A percentile compares a stretch with the other conserved stretches of the same genome.
Evolutionary conservation across 1,140 invertebrate species (phyloP).

Genomic region (Hestina assimilis): DNA sequence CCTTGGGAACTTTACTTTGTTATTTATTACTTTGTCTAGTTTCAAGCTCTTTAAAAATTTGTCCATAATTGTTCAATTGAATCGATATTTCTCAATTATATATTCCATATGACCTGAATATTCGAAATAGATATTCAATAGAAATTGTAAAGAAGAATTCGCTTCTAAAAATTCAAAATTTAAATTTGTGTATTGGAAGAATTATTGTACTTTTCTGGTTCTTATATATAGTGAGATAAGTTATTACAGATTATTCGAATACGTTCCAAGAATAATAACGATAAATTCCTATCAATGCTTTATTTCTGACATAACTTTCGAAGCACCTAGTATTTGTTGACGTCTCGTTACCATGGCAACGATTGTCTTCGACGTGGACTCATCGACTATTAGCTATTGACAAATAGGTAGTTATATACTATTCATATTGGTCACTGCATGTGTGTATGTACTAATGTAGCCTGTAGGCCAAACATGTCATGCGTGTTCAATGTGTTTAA

Average conservation of each 20-base stretch:
- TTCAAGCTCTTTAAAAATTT: too few species aligned
- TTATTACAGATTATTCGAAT: background rate
- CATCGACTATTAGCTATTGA: conserved; percentile 69
- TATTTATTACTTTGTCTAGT: too few species aligned
- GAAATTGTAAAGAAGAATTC: too few species aligned
- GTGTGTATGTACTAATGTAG: conserved; percentile 47
- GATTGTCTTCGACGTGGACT: conserved; percentile 63
- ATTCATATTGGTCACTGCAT: conserved; percentile 38
- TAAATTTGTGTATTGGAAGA: too few species aligned
- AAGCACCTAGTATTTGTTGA: conserved; percentile 56
- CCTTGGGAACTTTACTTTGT: too few species aligned
- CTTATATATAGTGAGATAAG: too few species aligned
- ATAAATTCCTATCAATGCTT: background rate
- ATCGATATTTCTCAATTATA: too few species aligned
- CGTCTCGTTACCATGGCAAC: conserved; percentile 53
- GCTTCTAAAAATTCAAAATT: too few species aligned
- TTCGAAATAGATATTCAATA: too few species aligned
- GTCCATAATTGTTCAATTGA: too few species aligned
- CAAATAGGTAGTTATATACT: conserved; percentile 54
- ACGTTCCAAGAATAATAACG: background rate
- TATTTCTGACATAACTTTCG: conserved; percentile 10
- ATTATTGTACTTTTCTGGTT: too few species aligned
- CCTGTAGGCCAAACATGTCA: conserved; percentile 44
- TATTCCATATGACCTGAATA: too few species aligned
- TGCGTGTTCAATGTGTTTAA: conserved; percentile 40